Conservation (phyloP, 1,140 invertebrate species). For the Drosophila lini region DNA sequence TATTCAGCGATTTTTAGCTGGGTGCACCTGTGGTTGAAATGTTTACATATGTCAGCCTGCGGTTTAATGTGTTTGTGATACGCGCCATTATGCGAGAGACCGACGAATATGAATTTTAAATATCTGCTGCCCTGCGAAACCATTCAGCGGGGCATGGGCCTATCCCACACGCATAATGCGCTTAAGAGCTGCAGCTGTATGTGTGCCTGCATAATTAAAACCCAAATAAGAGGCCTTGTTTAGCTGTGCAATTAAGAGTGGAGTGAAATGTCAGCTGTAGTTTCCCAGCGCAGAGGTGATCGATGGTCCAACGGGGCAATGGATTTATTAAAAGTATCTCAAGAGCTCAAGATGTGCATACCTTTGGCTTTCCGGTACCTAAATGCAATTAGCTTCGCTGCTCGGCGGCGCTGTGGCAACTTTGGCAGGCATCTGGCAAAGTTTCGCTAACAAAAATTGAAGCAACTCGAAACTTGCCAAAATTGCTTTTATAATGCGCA, state of each 20-base stretch:
- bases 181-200: neutral
- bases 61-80: slow-evolving; percentile 66
- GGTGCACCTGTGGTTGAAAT: slow-evolving; percentile 17
- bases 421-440: slow-evolving; percentile 57
- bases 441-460: slow-evolving; percentile 68
- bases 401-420: slow-evolving; percentile 7
- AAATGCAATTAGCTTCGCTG: slow-evolving; percentile 38
- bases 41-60: slow-evolving; percentile 64
- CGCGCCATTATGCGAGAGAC: slow-evolving; percentile 10
- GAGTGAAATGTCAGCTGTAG: neutral
- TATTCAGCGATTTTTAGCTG: slow-evolving; percentile 9
- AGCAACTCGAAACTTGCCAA: slow-evolving; percentile 69
- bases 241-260: slow-evolving; percentile 9
- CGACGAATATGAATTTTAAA: slow-evolving; percentile 23
- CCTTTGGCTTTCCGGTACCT: neutral
- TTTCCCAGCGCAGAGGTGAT: neutral
- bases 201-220: slow-evolving; percentile 4
- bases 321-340: slow-evolving; percentile 1
- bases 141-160: too few relatives aligned
- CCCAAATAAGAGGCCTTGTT: neutral
- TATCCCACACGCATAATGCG: slow-evolving; percentile 1
- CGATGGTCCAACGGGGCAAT: slow-evolving; percentile 1
- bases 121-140: slow-evolving; percentile 9
- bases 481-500: slow-evolving; percentile 76
- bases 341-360: neutral